Percentiles rank a stretch among this genome's conserved stretches.
These are phyloP conservation scores for Echiichthys vipera DNA, from an alignment of 2,797 vertebrate species.

Conservation along the genomic window DNA sequence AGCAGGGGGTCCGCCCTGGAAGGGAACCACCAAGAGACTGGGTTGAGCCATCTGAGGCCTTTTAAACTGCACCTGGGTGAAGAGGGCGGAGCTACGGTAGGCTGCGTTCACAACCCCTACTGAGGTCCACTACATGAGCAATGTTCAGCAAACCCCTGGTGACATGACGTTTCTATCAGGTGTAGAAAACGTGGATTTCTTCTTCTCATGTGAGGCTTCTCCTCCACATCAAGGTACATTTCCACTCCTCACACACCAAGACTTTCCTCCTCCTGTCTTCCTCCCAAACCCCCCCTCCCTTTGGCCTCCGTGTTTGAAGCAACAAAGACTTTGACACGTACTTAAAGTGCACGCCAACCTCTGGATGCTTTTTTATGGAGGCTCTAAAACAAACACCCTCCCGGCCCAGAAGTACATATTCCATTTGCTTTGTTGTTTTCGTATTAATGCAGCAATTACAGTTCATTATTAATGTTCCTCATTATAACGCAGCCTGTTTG, in stretches of 20 bases:
- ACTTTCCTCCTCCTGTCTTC: neutral
- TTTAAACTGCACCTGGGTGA: too few species aligned
- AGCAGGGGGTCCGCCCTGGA: too few species aligned
- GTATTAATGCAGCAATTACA: conserved; percentile 61
- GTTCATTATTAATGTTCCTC: conserved; percentile 40
- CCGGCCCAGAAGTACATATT: conserved; percentile 70
- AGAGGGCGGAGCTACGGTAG: too few species aligned
- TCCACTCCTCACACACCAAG: too few species aligned
- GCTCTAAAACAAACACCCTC: conserved; percentile 76
- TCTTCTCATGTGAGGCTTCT: neutral
- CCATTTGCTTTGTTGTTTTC: conserved; percentile 61
- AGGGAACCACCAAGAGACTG: too few species aligned
- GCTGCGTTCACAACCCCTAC: too few species aligned
- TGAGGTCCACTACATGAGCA: too few species aligned
- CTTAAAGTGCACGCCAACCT: conserved; percentile 67
- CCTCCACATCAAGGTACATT: neutral
- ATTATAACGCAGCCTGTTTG: conserved; percentile 55
- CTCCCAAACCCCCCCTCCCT: conserved; percentile 9
- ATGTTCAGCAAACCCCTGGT: neutral
- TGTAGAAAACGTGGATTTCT: neutral
- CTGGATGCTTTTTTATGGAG: conserved; percentile 71
- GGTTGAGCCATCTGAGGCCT: too few species aligned
- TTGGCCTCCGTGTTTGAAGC: conserved; percentile 54
- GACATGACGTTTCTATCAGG: neutral
- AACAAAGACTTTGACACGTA: conserved; percentile 73